phyloP scores from a whole-genome alignment of 2,888 invertebrate species.

The Cosmia pyralina region DNA sequence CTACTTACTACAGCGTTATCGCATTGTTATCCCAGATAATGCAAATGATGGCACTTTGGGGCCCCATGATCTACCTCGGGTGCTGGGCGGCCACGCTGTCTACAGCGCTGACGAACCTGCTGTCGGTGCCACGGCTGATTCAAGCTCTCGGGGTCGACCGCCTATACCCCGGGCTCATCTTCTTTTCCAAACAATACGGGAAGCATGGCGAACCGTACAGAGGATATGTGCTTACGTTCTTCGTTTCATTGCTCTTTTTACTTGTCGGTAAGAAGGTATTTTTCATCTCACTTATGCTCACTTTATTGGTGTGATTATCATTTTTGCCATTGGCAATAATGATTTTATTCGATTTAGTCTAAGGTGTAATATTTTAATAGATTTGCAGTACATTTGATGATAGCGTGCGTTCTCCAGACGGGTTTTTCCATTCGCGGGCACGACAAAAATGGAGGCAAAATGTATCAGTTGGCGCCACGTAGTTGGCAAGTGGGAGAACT shows the following conservation, averaged over 20 bases:
- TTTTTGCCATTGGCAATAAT: background rate
- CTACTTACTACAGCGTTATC: background rate
- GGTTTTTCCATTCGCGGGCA: background rate
- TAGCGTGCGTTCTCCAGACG: background rate
- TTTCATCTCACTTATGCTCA: background rate
- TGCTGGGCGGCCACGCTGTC: conserved; percentile 99
- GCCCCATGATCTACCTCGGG: conserved; percentile 97
- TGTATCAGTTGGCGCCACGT: too few species aligned
- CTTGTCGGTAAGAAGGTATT: conserved; percentile 92
- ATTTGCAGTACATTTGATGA: background rate
- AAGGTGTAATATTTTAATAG: too few species aligned
- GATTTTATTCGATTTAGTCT: background rate
- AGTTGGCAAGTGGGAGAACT: background rate
- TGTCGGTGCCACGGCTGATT: conserved; percentile 96
- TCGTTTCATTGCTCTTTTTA: conserved; percentile 95
- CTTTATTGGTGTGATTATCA: background rate
- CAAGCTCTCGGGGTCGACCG: conserved; percentile 97
- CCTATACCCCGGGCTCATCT: conserved; percentile 97
- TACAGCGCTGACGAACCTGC: conserved; percentile 97
- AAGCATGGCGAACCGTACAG: conserved; percentile 95
- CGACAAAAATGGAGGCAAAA: background rate
- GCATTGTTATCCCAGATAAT: conserved; percentile 91
- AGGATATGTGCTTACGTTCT: conserved; percentile 97
- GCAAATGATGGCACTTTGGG: conserved; percentile 95
- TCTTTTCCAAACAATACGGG: conserved; percentile 97